Evolutionary conservation across 2,797 vertebrate genomes (phyloP), one percentile per base, ranked within the genome.

Genomic region (Otolemur crassicaudatus): DNA sequence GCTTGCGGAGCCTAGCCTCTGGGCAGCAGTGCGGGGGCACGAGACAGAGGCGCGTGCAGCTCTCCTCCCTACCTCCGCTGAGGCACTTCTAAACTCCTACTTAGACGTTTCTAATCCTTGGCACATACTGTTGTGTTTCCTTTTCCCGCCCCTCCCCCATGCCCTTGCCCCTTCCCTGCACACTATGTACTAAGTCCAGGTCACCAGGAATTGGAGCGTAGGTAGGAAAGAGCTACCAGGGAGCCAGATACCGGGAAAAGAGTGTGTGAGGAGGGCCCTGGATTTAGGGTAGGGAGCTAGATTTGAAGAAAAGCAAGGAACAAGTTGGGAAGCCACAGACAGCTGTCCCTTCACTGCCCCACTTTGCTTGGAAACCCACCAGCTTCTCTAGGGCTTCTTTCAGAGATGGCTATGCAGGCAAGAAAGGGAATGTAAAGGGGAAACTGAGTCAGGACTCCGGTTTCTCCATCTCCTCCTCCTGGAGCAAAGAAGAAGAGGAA

Each of bases 371-470:
- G 13, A 63, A 80, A 70, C 70, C 76, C 88, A 27, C 56, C 73
- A 43, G 23, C 69, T 77, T 82, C 90, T 81, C 84, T 85, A 25
- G 25, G 56, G 27, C 53, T 58, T 81, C 49, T 80, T 89, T 76
- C 58, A 23, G 93, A 80, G 20, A 72, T 40, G 77, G 31, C 5
- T 1, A 6, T 22, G 65, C 87, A 40, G 49, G 17, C 29, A 0
- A 75, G 88, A 75, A 84, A 80, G 29, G 29, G 34, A 73, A 77
- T 20, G 46, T 49, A 83, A 85, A 89, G 53, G 77, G 89, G 90
- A 97, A 97, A 98, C 95, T 82, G 94, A 97, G 96, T 75, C 94
- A 87, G 77, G 80, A 53, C 58, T 31, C 29, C 61, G 77, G 29
- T 56, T 92, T 96, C 77, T 96, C 58, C 46, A 46, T 58, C 16